Evolutionary conservation across 23 tunicate species (phyloP), one percentile per base, ranked within the genome.

Genomic region (Trididemnum nubilum): DNA sequence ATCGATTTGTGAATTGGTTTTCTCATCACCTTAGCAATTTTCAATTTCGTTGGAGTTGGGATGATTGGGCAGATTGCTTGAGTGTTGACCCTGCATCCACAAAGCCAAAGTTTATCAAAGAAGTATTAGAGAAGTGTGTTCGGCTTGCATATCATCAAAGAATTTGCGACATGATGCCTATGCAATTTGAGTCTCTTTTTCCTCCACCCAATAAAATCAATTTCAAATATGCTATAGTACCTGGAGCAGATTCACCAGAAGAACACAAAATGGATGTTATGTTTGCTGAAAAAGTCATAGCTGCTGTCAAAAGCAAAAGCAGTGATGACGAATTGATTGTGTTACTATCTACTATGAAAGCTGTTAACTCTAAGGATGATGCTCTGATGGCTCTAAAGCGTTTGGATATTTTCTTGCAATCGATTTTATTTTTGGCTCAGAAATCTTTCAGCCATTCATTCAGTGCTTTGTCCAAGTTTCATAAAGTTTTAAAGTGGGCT

Each of bases 41-140:
- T 63, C 99, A 96, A 76, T 96, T 96, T 78, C 84, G 95, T 33
- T 96, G 99, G 99, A 91, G 90, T 40, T 96, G 99, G 99, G 97
- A 96, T 73, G 99, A 96, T 27, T 96, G 99, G 99, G 69, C 90
- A 0, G 90, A 87, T 33, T 96, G 99, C 70, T 57, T 96, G 36
- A 40, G 50, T 9, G 64, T 77, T 19, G 97, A 91, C 32, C 82
- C 69, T 2, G 83, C 87, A 18, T 32, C 58, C 15, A 91, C 98
- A 44, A 81, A 87, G 37, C 97, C 99, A 15, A 87, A 92, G 65
- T 96, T 96, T 67, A 81, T 96, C 39, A 64, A 76, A 72, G 99
- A 96, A 66, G 97, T 91, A 49, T 80, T 96, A 35, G 99, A 87
- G 76, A 96, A 91, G 63, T 80, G 94, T 79, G 36, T 92, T 61